These are phyloP conservation scores for Apamea crenata DNA, from an alignment of 2,888 invertebrate genomes.

Conservation along the genomic window DNA sequence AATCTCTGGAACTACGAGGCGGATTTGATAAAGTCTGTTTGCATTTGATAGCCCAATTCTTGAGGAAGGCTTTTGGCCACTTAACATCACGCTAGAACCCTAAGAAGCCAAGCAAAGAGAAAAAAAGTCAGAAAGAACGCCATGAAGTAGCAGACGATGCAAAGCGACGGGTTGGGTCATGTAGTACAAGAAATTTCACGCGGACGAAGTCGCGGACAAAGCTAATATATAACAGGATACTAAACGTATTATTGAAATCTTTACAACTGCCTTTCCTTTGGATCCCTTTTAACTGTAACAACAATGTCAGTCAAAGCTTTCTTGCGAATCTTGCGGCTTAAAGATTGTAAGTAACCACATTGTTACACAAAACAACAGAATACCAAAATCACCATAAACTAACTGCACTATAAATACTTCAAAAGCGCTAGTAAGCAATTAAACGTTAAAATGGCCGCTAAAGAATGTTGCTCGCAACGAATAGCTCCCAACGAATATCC, in stretches of 20 bases:
- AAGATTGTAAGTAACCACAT: not conserved
- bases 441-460: conserved; percentile 48
- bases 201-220: too few species aligned
- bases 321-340: not conserved
- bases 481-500: conserved; percentile 49
- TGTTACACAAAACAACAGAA: conserved; percentile 1
- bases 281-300: not conserved
- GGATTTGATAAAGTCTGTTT: too few species aligned
- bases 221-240: too few species aligned
- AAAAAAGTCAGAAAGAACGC: too few species aligned
- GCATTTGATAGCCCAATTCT: too few species aligned
- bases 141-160: too few species aligned
- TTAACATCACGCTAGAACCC: too few species aligned
- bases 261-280: not conserved
- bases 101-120: too few species aligned
- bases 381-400: conserved; percentile 39
- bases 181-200: too few species aligned
- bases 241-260: not conserved
- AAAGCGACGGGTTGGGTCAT: too few species aligned
- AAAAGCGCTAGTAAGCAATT: conserved; percentile 52
- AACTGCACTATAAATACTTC: conserved; percentile 53
- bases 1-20: too few species aligned
- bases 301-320: not conserved
- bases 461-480: conserved; percentile 61
- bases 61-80: too few species aligned